Evolutionary conservation across 1,140 invertebrate species (phyloP), one percentile per base, ranked within the genome.

Genomic region (Octopus sinensis): DNA sequence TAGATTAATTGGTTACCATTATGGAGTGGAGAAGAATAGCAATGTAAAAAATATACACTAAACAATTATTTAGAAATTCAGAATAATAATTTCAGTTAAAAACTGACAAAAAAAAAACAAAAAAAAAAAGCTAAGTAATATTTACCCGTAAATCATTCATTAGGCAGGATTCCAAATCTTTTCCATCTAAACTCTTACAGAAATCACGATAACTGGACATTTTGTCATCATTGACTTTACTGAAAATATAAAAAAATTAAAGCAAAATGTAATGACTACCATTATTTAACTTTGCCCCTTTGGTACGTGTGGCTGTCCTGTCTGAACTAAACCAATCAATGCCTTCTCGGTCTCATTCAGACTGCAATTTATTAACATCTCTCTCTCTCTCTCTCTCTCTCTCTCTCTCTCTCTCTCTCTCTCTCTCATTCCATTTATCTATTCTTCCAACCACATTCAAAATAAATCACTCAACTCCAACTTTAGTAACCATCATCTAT

Each of bases 181-280:
- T 94, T 83, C 85, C 84, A 78, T 91, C 91, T 54, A 91, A 83
- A 83, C 93, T 93, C 88, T 93, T 93, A 91, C 96, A 97, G 88
- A 96, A 95, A 86, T 96, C 95, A 91, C 94, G 95, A 90, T 97
- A 98, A 2, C 89, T 87, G 80, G 93, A 93, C 83, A 94, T 93
- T 91, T 96, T 96, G 79, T 95, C 95, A 88, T 96, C 95, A 87
- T 92, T 93, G 78, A 92, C 90, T 89, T 92, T 92, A 77, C 91
- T 92, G 86, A 52, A 90, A 88, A 81, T 82, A 83, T 82, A 79
- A 84, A 81, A 79, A 76, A 79, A 76, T 54, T 4, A 81, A 73
- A 71, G 52, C 43, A 12, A 62, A 52, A 51, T 9, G 76, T 6
- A 84, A 17, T 30, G 30, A 2, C 30, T 43, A 43, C 30, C 23